phyloP scores from a whole-genome alignment of 1,140 invertebrate genomes.

The Leucophenga varia region DNA sequence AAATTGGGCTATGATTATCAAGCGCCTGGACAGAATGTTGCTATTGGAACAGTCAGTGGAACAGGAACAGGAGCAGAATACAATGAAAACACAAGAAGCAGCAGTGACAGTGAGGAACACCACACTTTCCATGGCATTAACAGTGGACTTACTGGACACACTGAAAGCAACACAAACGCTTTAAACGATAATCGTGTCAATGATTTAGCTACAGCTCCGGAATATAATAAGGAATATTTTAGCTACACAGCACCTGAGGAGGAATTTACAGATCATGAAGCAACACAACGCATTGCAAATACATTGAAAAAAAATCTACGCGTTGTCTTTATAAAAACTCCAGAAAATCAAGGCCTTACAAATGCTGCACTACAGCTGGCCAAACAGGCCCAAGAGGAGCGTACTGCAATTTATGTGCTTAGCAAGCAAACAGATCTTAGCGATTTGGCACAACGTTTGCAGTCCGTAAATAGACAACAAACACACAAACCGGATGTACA shows the following conservation, averaged over 20 bases:
- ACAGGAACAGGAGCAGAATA: too few relatives aligned
- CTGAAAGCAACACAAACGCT: slow-evolving; percentile 22
- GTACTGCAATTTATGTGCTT: slow-evolving; percentile 41
- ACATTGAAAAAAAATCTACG: slow-evolving; percentile 41
- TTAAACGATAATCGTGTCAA: slow-evolving; percentile 3
- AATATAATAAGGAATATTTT: slow-evolving; percentile 44
- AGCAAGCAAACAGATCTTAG: slow-evolving; percentile 40
- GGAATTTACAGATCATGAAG: slow-evolving; percentile 32
- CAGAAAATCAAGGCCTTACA: slow-evolving; percentile 37
- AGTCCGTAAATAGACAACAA: slow-evolving; percentile 19
- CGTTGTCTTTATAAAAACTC: slow-evolving; percentile 43
- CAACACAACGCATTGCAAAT: slow-evolving; percentile 27
- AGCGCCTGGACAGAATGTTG: slow-evolving; percentile 2
- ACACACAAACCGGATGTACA: slow-evolving; percentile 42
- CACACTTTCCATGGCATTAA: too few relatives aligned
- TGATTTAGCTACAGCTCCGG: too few relatives aligned
- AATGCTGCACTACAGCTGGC: slow-evolving; percentile 42
- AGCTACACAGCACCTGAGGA: slow-evolving; percentile 39
- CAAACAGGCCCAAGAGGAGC: slow-evolving; percentile 39
- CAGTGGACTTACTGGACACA: slow-evolving; percentile 38
- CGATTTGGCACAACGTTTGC: slow-evolving; percentile 31
- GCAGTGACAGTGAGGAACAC: background rate
- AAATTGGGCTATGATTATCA: slow-evolving; percentile 41
- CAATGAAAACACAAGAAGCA: background rate
- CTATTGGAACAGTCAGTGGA: too few relatives aligned